Conservation (phyloP, 2,113 vertebrate species). For the Falco punctatus region DNA sequence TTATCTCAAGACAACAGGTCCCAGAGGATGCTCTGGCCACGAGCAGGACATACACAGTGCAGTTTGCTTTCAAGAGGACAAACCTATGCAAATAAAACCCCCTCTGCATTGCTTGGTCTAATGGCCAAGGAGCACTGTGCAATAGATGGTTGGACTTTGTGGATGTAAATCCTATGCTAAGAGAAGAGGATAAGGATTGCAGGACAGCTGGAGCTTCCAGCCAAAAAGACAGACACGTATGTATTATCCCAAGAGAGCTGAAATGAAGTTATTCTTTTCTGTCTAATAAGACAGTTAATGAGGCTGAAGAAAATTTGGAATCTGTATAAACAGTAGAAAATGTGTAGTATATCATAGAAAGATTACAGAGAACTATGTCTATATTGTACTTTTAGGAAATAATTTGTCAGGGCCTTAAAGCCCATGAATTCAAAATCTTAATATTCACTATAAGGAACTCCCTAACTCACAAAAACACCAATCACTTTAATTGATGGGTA, state of each 20-base stretch:
- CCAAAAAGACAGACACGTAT: neutral
- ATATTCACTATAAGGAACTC: neutral
- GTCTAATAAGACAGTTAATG: neutral
- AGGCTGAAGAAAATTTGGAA: neutral
- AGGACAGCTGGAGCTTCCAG: neutral
- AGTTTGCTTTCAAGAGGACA: neutral
- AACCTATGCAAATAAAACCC: neutral
- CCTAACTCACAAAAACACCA: neutral
- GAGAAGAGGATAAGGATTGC: neutral
- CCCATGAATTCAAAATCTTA: neutral
- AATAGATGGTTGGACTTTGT: neutral
- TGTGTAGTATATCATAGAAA: fast-evolving
- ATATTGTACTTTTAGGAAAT: neutral
- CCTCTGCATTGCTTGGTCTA: neutral
- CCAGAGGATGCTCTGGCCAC: neutral
- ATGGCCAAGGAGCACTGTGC: neutral
- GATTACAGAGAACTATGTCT: neutral
- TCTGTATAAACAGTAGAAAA: neutral
- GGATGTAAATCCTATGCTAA: neutral
- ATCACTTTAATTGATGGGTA: neutral
- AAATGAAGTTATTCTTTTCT: neutral
- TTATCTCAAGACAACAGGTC: neutral
- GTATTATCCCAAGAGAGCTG: neutral
- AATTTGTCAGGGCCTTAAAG: neutral
- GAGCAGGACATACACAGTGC: fast-evolving